Percentiles rank a stretch among this genome's conserved stretches.
phyloP scores from a whole-genome alignment of 1,140 invertebrate species.

The Zaprionus taronus region DNA sequence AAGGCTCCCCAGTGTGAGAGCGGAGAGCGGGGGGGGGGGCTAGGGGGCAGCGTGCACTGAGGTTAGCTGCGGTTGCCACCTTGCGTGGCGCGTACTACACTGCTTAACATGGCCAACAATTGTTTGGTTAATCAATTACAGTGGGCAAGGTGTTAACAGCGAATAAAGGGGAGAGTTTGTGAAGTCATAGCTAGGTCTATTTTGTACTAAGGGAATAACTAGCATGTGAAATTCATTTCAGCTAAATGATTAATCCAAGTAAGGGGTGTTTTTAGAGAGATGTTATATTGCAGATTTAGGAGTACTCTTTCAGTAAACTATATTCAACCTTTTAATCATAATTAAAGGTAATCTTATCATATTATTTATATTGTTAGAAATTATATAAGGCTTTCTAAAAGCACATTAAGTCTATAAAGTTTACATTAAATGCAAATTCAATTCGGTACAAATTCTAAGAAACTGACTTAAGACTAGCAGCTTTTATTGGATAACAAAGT shows the following conservation, averaged over 20 bases:
- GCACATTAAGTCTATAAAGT: no score
- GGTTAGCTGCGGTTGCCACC: constrained; percentile 66
- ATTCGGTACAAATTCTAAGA: not conserved
- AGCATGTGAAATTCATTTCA: no score
- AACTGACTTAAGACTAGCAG: not conserved
- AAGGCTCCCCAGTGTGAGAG: constrained; percentile 45
- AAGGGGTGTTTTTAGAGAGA: no score
- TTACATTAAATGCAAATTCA: no score
- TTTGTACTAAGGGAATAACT: no score
- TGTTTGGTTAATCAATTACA: not conserved
- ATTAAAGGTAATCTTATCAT: no score
- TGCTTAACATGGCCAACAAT: not conserved
- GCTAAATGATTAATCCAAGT: no score
- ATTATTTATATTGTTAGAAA: no score
- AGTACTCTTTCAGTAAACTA: no score
- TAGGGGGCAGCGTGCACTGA: constrained; percentile 42
- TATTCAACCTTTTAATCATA: no score
- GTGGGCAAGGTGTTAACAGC: not conserved
- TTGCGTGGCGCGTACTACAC: constrained; percentile 5
- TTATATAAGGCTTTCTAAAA: no score
- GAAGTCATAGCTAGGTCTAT: not conserved
- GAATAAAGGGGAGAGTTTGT: not conserved
- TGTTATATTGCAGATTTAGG: no score
- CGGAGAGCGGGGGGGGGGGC: constrained; percentile 32
- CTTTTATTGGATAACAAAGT: not conserved